Percentiles rank a stretch among this genome's conserved stretches.
These are phyloP conservation scores for Trissoscelio sp. DNA, from an alignment of 2,888 invertebrate genomes.

Conservation along the genomic window DNA sequence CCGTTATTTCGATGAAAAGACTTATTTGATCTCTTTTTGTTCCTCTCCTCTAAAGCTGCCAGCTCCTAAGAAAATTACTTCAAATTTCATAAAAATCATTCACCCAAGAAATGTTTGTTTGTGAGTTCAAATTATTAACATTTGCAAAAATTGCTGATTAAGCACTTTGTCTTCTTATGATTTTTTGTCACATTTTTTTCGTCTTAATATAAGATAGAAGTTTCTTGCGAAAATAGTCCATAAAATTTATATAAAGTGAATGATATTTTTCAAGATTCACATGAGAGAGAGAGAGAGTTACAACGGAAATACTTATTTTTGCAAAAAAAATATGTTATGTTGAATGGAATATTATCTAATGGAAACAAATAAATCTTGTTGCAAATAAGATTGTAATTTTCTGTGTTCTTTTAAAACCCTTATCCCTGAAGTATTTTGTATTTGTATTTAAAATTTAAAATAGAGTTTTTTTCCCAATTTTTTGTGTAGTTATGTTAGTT, in stretches of 20 bases:
- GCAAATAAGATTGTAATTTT: no score
- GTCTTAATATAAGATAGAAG: not conserved
- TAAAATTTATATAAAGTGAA: not conserved
- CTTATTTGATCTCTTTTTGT: slow-evolving; percentile 28
- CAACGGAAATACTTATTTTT: not conserved
- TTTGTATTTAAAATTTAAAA: no score
- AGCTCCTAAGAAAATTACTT: slow-evolving; percentile 2
- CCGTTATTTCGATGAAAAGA: slow-evolving; percentile 29
- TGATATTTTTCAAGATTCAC: not conserved
- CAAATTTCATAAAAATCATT: slow-evolving; percentile 2
- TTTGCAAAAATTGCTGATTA: not conserved
- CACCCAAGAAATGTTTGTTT: not conserved
- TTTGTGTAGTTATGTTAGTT: no score
- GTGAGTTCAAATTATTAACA: not conserved
- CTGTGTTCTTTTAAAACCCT: no score
- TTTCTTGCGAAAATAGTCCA: not conserved
- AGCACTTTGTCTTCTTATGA: not conserved
- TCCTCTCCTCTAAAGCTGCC: not conserved
- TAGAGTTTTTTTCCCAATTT: no score
- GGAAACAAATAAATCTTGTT: not conserved
- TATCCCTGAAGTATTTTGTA: no score
- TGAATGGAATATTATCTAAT: not conserved
- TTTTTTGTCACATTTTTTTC: not conserved
- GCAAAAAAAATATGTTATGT: slow-evolving; percentile 72
- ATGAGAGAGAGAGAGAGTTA: not conserved